Base-by-base conservation (phyloP, 2,797 vertebrate genomes). In the Parauchenoglanis ngamensis region DNA sequence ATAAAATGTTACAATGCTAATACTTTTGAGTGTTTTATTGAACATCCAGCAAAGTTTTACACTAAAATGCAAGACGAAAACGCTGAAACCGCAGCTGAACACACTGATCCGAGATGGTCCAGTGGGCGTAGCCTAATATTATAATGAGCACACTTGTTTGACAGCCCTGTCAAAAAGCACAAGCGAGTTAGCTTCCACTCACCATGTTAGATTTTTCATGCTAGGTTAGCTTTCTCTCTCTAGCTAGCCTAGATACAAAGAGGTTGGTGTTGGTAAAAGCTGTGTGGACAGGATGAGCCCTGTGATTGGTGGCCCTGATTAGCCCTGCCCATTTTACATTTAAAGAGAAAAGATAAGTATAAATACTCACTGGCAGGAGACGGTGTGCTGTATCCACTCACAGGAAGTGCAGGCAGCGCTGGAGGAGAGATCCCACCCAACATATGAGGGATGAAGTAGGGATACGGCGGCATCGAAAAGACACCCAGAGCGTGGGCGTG, bases 351-450 rank as follows among this genome's bases (percentile, higher is more conserved):
- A 56, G 12, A 35, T n/a, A 3, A 21, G 0, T 65, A 65, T 5
- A 49, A 19, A 28, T 93, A 97, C 97, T 97, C 93, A 97, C 97
- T 97, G 93, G 97, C 97, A n/a, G 97, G 97, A n/a, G 97, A 97
- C 0, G 97, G 97, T 8, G 96, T 97, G 93, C 96, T 97, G 92
- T 97, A 97, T 88, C 97, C 96, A 4, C 96, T 97, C 90, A 97
- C 95, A 0, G 97, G 95, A 87, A 97, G 95, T 86, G 95, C 94
- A 0, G 95, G 93, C 87, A 97, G 91, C 10, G 96, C 92, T 11
- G 96, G 96, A 0, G 97, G 96, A 0, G 96, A 97, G 49, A 97
- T 95, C 68, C 97, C 95, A 54, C 97, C 96, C 72, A 97, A 92
- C 95, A 97, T 95, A 85, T 96, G 96, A 0, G 96, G 96, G 91